Base-by-base conservation (phyloP, 1,140 invertebrate genomes). In the Oryzaephilus surinamensis region DNA sequence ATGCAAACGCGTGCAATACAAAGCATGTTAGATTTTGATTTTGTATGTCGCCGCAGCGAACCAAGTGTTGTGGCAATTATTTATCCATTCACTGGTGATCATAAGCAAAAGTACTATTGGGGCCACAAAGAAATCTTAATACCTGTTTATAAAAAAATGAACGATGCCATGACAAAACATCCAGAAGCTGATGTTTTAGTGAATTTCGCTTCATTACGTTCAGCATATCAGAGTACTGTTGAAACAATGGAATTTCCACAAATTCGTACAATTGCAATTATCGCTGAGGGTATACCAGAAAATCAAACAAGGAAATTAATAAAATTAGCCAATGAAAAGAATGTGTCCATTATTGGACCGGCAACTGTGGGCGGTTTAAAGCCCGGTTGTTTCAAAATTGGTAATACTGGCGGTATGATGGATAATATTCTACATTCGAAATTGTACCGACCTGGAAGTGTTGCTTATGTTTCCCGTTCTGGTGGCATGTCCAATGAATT, bases 401-500 rank as follows among this genome's bases (percentile, higher is more conserved):
- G 97, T 21, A 99, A 99, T 67, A 99, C 96, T 7, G 96, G 94
- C 2, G 60, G 59, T 31, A 99, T 99, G 95, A 89, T 99, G 75
- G 96, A 99, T 60, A 99, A 99, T 59, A 97, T 99, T 53, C 66
- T 99, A 2, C 87, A 97, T 48, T 97, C 93, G 26, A 98, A 96
- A 66, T 69, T 99, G 0, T 99, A 98, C 64, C 67, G 96, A 26
- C 82, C 94, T 13, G 96, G 96, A 44, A 95, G 91, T 64, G 89
- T 97, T 28, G 95, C 94, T 0, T 99, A 99, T 58, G 96, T 99
- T 4, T 97, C 94, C 0, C 77, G 95, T 33, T 99, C 95, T 1
- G 96, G 96, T 32, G 96, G 96, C 12, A 99, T 99, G 96, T 97
- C 92, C 3, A 99, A 99, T 60, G 97, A 99, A 65, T 68, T 99